These are phyloP conservation scores for Odocoileus hemionus DNA, from an alignment of 2,113 vertebrate species.

Conservation along the genomic window DNA sequence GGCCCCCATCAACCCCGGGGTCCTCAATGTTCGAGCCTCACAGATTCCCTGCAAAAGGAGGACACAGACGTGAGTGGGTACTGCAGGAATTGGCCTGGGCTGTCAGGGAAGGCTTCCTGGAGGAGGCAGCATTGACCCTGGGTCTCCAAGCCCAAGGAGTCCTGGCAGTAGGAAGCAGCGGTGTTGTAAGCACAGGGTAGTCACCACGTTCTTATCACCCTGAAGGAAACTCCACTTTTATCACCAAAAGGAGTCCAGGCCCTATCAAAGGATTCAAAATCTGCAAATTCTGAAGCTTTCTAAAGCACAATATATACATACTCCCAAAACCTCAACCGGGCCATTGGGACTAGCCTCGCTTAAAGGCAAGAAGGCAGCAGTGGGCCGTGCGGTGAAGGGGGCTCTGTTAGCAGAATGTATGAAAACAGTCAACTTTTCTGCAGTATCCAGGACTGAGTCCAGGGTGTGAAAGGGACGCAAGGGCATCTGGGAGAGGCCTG, in stretches of 20 bases:
- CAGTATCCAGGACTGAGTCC: background rate
- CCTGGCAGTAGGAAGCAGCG: background rate
- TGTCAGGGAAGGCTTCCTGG: background rate
- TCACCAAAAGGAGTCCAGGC: background rate
- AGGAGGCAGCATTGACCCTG: background rate
- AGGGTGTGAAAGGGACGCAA: background rate
- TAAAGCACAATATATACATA: background rate
- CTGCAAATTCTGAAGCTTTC: background rate
- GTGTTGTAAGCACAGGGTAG: background rate
- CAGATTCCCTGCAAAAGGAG: background rate
- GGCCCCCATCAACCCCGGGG: background rate
- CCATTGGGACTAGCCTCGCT: background rate
- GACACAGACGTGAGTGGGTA: rapidly evolving
- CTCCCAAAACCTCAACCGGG: background rate
- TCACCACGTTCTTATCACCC: background rate
- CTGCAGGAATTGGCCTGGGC: background rate
- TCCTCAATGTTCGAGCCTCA: background rate
- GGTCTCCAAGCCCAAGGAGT: background rate
- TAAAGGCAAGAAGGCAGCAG: background rate
- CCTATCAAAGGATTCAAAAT: background rate
- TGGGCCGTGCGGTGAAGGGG: rapidly evolving
- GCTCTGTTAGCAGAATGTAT: background rate
- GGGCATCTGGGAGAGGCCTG: background rate
- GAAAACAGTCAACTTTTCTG: background rate
- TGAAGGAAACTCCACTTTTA: background rate